Conservation (phyloP, 2,113 vertebrate genomes). For the Osmerus mordax region DNA sequence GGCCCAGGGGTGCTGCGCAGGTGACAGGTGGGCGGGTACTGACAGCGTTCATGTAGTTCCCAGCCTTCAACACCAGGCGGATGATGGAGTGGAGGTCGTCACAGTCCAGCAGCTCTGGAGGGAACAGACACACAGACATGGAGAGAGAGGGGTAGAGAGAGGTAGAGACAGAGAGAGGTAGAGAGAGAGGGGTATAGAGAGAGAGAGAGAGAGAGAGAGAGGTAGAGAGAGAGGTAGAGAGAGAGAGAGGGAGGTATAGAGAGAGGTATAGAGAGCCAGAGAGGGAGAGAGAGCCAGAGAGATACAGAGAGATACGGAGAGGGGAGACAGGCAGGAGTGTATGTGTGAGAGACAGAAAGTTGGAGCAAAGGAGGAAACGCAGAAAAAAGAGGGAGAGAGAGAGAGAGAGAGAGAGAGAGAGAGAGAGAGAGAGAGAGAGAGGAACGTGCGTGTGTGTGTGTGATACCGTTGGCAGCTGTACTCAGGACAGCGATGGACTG, state of each 20-base stretch:
- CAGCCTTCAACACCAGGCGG: constrained; percentile 76
- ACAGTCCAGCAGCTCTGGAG: constrained; percentile 74
- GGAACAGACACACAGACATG: not conserved
- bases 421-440: not conserved
- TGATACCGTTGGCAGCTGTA: constrained; percentile 72
- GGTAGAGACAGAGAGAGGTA: not conserved
- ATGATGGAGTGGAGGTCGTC: constrained; percentile 79
- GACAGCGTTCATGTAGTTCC: constrained; percentile 83
- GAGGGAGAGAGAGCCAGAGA: not conserved
- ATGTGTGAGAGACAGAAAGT: not conserved
- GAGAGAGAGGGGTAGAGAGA: not conserved
- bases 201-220: not conserved
- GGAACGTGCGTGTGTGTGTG: not conserved
- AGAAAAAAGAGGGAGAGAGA: not conserved
- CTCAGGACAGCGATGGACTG: constrained; percentile 67
- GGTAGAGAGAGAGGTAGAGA: not conserved
- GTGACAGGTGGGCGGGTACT: constrained; percentile 34
- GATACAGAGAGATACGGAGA: not conserved
- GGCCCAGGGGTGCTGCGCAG: no score
- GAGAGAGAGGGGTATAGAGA: not conserved
- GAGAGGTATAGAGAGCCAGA: not conserved
- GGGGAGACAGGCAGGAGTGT: not conserved
- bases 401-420: no score
- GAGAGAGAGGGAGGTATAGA: not conserved
- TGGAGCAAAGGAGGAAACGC: no score